Conservation (phyloP, 2,113 vertebrate genomes). For the Otolemur garnettii region DNA sequence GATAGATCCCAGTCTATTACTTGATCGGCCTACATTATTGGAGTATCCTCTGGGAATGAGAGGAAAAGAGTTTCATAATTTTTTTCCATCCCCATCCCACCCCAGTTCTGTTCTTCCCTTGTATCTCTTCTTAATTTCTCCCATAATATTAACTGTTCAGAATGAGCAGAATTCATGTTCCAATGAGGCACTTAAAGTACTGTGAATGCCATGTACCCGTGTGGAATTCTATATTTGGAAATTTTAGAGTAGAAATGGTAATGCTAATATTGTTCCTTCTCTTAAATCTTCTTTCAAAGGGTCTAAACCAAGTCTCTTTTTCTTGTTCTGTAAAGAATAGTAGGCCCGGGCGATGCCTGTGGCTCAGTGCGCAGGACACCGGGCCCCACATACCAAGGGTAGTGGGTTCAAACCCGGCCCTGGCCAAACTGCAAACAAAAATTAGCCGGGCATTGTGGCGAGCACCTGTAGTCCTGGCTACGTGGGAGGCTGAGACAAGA, state of each 20-base stretch:
- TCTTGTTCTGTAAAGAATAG: constrained; percentile 39
- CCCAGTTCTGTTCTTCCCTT: not conserved
- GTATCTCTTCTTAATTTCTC: not conserved
- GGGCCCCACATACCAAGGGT: too few species aligned
- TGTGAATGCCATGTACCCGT: constrained; percentile 7
- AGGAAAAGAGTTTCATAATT: not conserved
- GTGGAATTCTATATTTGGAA: constrained; percentile 65
- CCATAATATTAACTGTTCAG: constrained; percentile 2
- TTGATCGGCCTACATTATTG: not conserved
- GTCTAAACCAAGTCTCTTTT: constrained; percentile 11
- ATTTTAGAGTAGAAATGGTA: constrained; percentile 43
- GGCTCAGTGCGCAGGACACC: too few species aligned
- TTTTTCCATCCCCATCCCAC: not conserved
- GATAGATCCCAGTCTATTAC: not conserved
- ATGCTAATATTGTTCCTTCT: constrained; percentile 20
- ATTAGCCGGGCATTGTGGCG: too few species aligned
- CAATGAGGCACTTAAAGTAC: constrained; percentile 18
- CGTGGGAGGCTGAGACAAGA: too few species aligned
- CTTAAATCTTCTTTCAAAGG: constrained; percentile 51
- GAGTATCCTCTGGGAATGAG: not conserved
- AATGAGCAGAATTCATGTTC: constrained; percentile 48
- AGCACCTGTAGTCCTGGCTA: too few species aligned
- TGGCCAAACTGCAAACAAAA: too few species aligned
- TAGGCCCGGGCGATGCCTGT: not conserved
- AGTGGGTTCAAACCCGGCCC: too few species aligned